Percentiles rank a stretch among this genome's conserved stretches.
These are phyloP conservation scores for Drosophila silvestris DNA, from an alignment of 2,888 invertebrate genomes.

Conservation along the genomic window DNA sequence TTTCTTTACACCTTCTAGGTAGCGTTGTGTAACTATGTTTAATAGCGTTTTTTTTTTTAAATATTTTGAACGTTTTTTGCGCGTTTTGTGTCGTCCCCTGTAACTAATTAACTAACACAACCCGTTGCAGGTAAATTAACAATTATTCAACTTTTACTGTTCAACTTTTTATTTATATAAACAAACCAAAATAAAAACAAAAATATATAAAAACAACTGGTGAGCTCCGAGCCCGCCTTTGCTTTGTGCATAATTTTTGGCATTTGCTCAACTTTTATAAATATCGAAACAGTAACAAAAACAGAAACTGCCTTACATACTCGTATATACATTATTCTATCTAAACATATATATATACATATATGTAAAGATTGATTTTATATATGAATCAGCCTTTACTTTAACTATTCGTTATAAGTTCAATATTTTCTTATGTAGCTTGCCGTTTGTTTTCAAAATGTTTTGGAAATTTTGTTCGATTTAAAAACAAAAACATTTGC, in stretches of 20 bases:
- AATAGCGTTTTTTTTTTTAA: constrained; percentile 16
- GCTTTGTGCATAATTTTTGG: constrained; percentile 79
- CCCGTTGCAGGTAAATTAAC: constrained; percentile 65
- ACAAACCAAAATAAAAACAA: constrained; percentile 11
- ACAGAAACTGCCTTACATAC: constrained; percentile 60
- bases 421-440: constrained; percentile 68
- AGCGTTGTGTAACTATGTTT: constrained; percentile 46
- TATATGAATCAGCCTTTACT: constrained; percentile 48
- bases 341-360: constrained; percentile 31
- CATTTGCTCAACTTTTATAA: constrained; percentile 71
- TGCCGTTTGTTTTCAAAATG: constrained; percentile 66
- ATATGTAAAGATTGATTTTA: constrained; percentile 1
- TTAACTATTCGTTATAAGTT: constrained; percentile 52
- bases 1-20: constrained; percentile 40
- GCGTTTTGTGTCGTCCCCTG: constrained; percentile 75
- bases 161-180: constrained; percentile 44
- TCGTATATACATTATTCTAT: constrained; percentile 53
- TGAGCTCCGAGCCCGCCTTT: constrained; percentile 47
- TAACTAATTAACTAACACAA: constrained; percentile 70
- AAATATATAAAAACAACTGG: constrained; percentile 25
- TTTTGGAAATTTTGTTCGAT: constrained; percentile 63
- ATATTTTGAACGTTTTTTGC: constrained; percentile 53
- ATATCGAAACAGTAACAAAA: constrained; percentile 57
- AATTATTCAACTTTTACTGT: constrained; percentile 37
- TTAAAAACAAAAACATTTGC: constrained; percentile 52